phyloP scores from a whole-genome alignment of 2,113 vertebrate genomes.

The Periophthalmodon schlosseri region DNA sequence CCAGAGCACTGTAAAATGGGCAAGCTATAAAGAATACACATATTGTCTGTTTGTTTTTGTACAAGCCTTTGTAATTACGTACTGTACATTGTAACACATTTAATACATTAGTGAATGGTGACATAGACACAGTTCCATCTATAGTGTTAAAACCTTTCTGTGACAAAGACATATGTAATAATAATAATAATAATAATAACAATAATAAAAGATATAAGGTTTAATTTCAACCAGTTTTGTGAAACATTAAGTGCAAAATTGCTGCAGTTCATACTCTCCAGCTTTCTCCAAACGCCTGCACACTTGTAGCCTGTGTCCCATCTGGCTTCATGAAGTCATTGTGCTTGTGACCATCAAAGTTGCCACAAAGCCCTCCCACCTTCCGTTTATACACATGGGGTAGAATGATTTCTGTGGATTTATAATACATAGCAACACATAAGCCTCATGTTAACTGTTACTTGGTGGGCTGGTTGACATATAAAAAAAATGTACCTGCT shows the following conservation, averaged over 20 bases:
- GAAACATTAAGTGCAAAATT: background rate
- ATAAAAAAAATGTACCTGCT: slow-evolving; percentile 72
- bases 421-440: slow-evolving; percentile 2
- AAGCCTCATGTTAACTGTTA: background rate
- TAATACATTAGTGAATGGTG: background rate
- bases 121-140: background rate
- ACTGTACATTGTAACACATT: background rate
- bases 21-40: background rate
- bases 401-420: slow-evolving; percentile 76
- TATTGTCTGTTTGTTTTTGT: background rate
- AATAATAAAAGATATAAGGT: background rate
- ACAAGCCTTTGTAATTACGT: background rate
- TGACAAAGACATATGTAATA: background rate
- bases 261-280: slow-evolving; percentile 72
- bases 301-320: slow-evolving; percentile 58
- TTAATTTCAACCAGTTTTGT: background rate
- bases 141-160: background rate
- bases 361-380: slow-evolving; percentile 82
- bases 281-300: slow-evolving; percentile 79
- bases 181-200: background rate
- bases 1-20: background rate
- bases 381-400: slow-evolving; percentile 73
- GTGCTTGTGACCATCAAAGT: slow-evolving; percentile 74
- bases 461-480: background rate
- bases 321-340: slow-evolving; percentile 80